phyloP scores from a whole-genome alignment of 2,797 vertebrate genomes.

The Sebastes oblongus region DNA sequence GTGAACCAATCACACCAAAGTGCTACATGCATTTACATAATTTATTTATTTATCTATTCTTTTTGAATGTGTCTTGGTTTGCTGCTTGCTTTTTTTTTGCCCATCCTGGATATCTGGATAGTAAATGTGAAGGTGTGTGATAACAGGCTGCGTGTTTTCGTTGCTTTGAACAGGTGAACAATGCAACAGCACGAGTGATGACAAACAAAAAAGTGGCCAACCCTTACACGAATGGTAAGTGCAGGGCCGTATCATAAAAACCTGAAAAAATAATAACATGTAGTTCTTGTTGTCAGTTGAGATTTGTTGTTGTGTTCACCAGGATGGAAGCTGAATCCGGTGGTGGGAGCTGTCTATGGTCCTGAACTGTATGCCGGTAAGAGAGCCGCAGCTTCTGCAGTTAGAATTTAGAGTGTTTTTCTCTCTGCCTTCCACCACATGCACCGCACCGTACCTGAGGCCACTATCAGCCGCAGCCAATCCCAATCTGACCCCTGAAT shows the following conservation, averaged over 20 bases:
- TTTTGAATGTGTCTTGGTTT: conserved; percentile 33
- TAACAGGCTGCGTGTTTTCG: conserved; percentile 5
- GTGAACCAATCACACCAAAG: conserved; percentile 36
- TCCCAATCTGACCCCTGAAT: conserved; percentile 60
- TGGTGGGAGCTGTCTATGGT: conserved; percentile 95
- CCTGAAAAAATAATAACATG: accelerated
- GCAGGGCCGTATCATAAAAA: accelerated
- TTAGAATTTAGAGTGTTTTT: neutral
- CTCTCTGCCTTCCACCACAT: neutral
- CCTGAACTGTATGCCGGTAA: conserved; percentile 98
- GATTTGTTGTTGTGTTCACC: neutral
- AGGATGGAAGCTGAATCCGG: conserved; percentile 98
- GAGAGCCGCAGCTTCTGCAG: neutral
- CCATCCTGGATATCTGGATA: neutral
- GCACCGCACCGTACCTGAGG: conserved; percentile 4
- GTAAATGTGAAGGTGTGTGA: neutral
- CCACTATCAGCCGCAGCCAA: conserved; percentile 53
- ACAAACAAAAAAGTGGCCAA: conserved; percentile 96
- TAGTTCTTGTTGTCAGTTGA: neutral
- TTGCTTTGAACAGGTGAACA: conserved; percentile 89
- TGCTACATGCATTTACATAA: conserved; percentile 51
- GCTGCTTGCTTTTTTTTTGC: conserved; percentile 44
- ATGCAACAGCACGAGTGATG: conserved; percentile 96
- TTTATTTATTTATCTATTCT: conserved; percentile 32
- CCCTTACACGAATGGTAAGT: conserved; percentile 92